Evolutionary conservation across 2,888 invertebrate species (phyloP).

Genomic region (Abrostola triplasia): DNA sequence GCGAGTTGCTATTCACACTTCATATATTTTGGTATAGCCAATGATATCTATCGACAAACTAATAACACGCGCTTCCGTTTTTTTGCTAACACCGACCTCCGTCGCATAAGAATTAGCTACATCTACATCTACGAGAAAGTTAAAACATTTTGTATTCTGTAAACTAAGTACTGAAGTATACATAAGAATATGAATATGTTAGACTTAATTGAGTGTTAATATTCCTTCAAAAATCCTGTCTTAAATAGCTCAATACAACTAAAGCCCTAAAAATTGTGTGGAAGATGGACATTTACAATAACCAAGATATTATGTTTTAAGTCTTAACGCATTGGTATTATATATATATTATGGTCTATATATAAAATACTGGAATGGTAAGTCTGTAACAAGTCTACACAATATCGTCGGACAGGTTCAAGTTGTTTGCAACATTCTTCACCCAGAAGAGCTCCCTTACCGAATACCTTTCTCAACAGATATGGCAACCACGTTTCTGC

Average conservation of each 20-base stretch:
- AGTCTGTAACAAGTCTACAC: constrained; percentile 11
- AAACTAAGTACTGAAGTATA: neutral
- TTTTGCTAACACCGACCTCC: constrained; percentile 4
- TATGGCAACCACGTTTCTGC: constrained; percentile 58
- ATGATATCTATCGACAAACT: constrained; percentile 24
- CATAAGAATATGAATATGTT: too few relatives aligned
- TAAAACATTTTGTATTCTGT: neutral
- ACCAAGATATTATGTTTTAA: too few relatives aligned
- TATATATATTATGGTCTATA: neutral
- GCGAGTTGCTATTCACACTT: constrained; percentile 58
- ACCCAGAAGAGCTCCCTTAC: constrained; percentile 46
- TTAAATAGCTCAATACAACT: too few relatives aligned
- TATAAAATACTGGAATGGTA: constrained; percentile 3
- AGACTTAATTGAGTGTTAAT: too few relatives aligned
- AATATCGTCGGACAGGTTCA: constrained; percentile 15
- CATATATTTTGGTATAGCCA: constrained; percentile 40
- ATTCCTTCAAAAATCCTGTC: too few relatives aligned
- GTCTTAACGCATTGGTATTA: too few relatives aligned
- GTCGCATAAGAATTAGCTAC: neutral
- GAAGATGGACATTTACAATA: too few relatives aligned
- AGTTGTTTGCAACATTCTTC: constrained; percentile 26
- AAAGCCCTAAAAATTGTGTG: too few relatives aligned
- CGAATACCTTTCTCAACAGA: constrained; percentile 53
- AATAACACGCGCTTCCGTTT: constrained; percentile 13
- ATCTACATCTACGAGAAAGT: neutral